Evolutionary conservation across 2,888 invertebrate species (phyloP).

Genomic region (Bursaphelenchus okinawaensis): DNA sequence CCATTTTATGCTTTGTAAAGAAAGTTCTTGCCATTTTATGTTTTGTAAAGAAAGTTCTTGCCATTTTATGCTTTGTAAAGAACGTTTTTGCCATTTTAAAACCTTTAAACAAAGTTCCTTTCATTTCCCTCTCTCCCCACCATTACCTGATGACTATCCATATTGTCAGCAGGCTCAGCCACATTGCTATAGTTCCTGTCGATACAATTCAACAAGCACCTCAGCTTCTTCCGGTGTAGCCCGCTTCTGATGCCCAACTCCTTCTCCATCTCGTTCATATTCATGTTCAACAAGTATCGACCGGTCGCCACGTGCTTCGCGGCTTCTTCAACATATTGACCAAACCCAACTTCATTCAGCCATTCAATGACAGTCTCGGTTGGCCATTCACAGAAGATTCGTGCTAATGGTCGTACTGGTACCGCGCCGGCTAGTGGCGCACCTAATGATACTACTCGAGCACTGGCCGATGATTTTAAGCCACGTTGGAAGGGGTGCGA

Average conservation of each 20-base stretch:
- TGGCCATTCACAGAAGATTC: conserved; percentile 55
- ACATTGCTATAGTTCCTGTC: conserved; percentile 46
- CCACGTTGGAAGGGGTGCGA: conserved; percentile 15
- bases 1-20: no score
- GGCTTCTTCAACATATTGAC: conserved; percentile 70
- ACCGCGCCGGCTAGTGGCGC: conserved; percentile 35
- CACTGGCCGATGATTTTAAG: conserved; percentile 40
- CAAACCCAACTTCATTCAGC: conserved; percentile 45
- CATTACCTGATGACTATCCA: conserved; percentile 67
- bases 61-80: no score
- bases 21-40: no score
- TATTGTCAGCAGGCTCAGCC: conserved; percentile 54
- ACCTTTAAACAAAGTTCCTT: conserved; percentile 12
- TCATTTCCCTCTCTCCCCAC: no score
- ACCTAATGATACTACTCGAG: conserved; percentile 35
- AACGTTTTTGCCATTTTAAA: no score
- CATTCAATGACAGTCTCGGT: conserved; percentile 55
- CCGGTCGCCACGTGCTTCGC: conserved; percentile 78
- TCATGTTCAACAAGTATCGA: conserved; percentile 72
- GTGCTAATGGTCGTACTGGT: conserved; percentile 46
- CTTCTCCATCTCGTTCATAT: conserved; percentile 79
- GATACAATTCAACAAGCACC: conserved; percentile 65
- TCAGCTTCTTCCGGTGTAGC: conserved; percentile 85
- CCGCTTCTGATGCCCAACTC: conserved; percentile 64
- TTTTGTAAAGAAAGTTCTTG: no score